Evolutionary conservation across 1,140 invertebrate genomes (phyloP).

Genomic region (Drosophila busckii): DNA sequence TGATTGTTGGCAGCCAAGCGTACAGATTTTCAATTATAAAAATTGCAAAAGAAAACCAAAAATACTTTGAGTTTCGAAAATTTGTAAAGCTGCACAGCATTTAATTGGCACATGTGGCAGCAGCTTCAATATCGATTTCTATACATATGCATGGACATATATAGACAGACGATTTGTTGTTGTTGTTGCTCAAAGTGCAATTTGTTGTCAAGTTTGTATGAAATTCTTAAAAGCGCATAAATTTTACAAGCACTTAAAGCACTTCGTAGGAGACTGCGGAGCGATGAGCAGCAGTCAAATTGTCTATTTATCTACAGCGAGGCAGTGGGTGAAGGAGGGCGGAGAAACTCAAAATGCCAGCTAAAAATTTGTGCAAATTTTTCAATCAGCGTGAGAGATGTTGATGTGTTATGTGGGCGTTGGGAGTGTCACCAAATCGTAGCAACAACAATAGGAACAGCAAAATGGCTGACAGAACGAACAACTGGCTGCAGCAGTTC

Average conservation of each 20-base stretch:
- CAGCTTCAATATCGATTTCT: slow-evolving; percentile 12
- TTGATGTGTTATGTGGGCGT: not conserved
- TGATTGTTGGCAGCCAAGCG: slow-evolving; percentile 44
- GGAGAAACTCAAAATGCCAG: slow-evolving; percentile 25
- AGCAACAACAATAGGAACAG: slow-evolving; percentile 16
- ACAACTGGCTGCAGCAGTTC: slow-evolving; percentile 42
- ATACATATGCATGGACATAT: not conserved
- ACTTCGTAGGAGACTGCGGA: not conserved
- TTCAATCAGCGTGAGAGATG: slow-evolving; percentile 44
- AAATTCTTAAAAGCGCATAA: slow-evolving; percentile 60
- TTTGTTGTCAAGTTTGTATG: slow-evolving; percentile 67
- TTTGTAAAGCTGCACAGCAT: not conserved
- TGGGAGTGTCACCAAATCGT: slow-evolving; percentile 39
- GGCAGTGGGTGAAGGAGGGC: not conserved
- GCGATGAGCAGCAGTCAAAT: slow-evolving; percentile 29
- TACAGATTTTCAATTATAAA: slow-evolving; percentile 30
- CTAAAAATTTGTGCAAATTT: slow-evolving; percentile 62
- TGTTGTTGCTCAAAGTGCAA: slow-evolving; percentile 58
- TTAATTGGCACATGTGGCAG: slow-evolving; percentile 30
- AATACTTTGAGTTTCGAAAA: not conserved
- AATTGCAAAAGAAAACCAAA: slow-evolving; percentile 5
- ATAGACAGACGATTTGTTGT: slow-evolving; percentile 9
- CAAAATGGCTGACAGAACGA: slow-evolving; percentile 1
- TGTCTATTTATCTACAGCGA: slow-evolving; percentile 2
- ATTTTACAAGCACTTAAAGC: slow-evolving; percentile 33